Evolutionary conservation across 2,888 invertebrate genomes (phyloP).

Genomic region (Molorchus minor): DNA sequence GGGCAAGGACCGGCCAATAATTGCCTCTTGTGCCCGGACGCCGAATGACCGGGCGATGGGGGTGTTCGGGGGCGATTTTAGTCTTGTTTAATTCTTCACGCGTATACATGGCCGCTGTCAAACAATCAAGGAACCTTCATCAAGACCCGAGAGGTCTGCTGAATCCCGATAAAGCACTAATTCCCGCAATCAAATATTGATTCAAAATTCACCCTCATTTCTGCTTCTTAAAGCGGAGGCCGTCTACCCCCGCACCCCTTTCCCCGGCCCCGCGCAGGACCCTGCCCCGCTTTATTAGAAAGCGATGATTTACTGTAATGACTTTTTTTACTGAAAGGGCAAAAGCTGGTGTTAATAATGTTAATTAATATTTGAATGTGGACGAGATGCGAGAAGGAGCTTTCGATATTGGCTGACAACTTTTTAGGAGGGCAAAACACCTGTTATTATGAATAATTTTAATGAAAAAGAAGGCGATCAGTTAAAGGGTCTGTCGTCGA

Average conservation of each 20-base stretch:
- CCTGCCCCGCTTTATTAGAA: slow-evolving; percentile 65
- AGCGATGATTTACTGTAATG: slow-evolving; percentile 71
- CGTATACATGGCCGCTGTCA: slow-evolving; percentile 63
- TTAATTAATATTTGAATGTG: slow-evolving; percentile 70
- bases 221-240: slow-evolving; percentile 55
- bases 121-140: slow-evolving; percentile 65
- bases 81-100: slow-evolving; percentile 61
- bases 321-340: slow-evolving; percentile 64
- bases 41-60: slow-evolving; percentile 4
- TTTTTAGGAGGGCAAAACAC: slow-evolving; percentile 46
- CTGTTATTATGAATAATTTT: slow-evolving; percentile 50
- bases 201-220: slow-evolving; percentile 63
- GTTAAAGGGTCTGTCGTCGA: not conserved
- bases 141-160: slow-evolving; percentile 62
- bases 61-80: slow-evolving; percentile 15
- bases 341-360: slow-evolving; percentile 69
- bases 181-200: slow-evolving; percentile 66
- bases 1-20: not conserved
- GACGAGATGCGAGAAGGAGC: slow-evolving; percentile 58
- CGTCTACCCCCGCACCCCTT: slow-evolving; percentile 31
- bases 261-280: slow-evolving; percentile 50
- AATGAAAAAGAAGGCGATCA: slow-evolving; percentile 34
- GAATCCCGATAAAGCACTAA: slow-evolving; percentile 65
- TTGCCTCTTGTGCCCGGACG: slow-evolving; percentile 19
- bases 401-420: slow-evolving; percentile 55